Evolutionary conservation across 1,140 invertebrate genomes (phyloP).

Genomic region (Drosophila subobscura): DNA sequence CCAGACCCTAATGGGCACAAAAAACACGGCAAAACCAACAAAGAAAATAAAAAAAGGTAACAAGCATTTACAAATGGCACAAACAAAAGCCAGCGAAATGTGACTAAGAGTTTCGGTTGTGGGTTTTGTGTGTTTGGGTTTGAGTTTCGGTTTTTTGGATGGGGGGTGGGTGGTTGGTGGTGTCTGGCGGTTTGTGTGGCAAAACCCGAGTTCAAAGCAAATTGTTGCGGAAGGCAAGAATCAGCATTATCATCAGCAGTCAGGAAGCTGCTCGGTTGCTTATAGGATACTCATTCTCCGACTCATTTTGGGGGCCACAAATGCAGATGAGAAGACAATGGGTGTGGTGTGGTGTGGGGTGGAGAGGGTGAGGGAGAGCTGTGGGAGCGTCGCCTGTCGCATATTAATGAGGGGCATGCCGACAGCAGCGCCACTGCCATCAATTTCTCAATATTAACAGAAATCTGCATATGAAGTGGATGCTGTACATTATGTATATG

Average conservation of each 20-base stretch:
- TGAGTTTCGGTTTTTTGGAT: conserved; percentile 1
- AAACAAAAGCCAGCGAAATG: conserved; percentile 47
- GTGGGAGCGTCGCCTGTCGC: conserved; percentile 66
- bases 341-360: conserved; percentile 1
- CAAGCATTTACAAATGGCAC: conserved; percentile 48
- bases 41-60: conserved; percentile 45
- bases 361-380: conserved; percentile 1
- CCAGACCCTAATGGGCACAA: neutral
- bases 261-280: conserved; percentile 61
- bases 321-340: conserved; percentile 61
- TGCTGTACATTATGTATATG: neutral
- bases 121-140: conserved; percentile 15
- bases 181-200: neutral
- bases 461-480: conserved; percentile 66
- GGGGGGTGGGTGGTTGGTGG: conserved; percentile 1
- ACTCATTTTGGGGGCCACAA: conserved; percentile 48
- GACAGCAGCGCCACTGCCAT: conserved; percentile 50
- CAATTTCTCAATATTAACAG: conserved; percentile 75
- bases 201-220: conserved; percentile 70
- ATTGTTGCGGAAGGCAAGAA: conserved; percentile 81
- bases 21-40: no score
- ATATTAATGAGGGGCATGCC: conserved; percentile 77
- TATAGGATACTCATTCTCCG: conserved; percentile 61
- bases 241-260: conserved; percentile 78
- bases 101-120: conserved; percentile 12